These are phyloP conservation scores for Ploceus nigricollis DNA, from an alignment of 2,113 vertebrate species.

Conservation along the genomic window DNA sequence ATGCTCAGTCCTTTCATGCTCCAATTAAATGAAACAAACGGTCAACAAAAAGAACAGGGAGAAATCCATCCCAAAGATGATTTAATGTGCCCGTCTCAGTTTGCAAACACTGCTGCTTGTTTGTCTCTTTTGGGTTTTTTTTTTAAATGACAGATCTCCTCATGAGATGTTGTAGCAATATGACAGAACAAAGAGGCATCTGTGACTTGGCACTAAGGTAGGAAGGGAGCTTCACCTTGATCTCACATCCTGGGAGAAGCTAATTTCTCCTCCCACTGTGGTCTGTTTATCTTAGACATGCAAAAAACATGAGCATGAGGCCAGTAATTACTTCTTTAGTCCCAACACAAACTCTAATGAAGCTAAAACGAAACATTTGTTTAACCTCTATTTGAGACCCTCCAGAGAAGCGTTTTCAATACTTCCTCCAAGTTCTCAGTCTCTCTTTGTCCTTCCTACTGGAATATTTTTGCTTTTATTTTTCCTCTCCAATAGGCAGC, in stretches of 20 bases:
- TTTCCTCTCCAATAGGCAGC: neutral
- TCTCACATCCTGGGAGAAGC: neutral
- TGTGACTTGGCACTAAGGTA: neutral
- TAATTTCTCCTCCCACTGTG: neutral
- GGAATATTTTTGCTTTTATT: neutral
- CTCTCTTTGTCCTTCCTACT: neutral
- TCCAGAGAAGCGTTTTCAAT: neutral
- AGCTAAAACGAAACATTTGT: neutral
- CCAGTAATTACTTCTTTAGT: neutral
- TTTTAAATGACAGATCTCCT: neutral
- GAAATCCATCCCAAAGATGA: neutral
- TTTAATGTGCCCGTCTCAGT: neutral
- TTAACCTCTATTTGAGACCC: neutral
- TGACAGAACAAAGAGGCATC: slow-evolving; percentile 8
- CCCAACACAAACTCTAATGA: neutral
- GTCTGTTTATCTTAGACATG: neutral
- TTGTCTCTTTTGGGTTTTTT: neutral
- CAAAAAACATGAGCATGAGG: neutral
- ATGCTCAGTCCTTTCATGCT: neutral
- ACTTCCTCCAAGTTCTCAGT: neutral
- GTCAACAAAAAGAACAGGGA: slow-evolving; percentile 12
- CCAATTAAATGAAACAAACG: slow-evolving; percentile 6
- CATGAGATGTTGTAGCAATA: neutral
- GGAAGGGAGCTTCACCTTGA: neutral
- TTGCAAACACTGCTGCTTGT: slow-evolving; percentile 22